A percentile compares a stretch with the other conserved stretches of the same genome.
Conservation (phyloP, 2,888 invertebrate genomes). For the Aphelenchoides bicaudatus region DNA sequence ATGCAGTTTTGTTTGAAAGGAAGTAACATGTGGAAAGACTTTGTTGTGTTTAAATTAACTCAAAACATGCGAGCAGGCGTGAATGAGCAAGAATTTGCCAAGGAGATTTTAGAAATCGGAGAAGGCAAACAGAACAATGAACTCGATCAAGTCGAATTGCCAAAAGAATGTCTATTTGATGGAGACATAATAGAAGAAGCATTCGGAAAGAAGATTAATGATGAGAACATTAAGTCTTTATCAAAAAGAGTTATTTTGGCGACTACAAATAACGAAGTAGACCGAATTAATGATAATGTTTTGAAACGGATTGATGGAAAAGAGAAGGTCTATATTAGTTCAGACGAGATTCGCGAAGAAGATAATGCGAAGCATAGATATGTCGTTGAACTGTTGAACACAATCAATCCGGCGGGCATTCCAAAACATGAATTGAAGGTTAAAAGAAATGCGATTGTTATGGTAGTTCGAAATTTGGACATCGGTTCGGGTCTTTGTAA, state of each 20-base stretch:
- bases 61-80: conserved; percentile 30
- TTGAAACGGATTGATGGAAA: conserved; percentile 1
- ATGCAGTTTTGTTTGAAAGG: background rate
- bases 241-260: conserved; percentile 5
- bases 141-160: conserved; percentile 5
- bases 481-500: no score
- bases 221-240: conserved; percentile 1
- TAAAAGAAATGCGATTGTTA: conserved; percentile 21
- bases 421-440: background rate
- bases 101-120: conserved; percentile 27
- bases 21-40: conserved; percentile 18
- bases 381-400: background rate
- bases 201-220: conserved; percentile 7
- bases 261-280: conserved; percentile 16
- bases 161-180: background rate
- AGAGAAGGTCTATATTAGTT: conserved; percentile 6
- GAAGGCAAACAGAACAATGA: conserved; percentile 19
- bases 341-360: background rate
- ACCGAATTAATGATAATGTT: conserved; percentile 9
- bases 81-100: conserved; percentile 24
- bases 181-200: background rate
- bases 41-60: conserved; percentile 22
- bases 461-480: conserved; percentile 18
- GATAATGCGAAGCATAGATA: conserved; percentile 8
- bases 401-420: background rate